Base-by-base conservation (phyloP, 2,113 vertebrate species). In the Psilopogon haemacephalus region DNA sequence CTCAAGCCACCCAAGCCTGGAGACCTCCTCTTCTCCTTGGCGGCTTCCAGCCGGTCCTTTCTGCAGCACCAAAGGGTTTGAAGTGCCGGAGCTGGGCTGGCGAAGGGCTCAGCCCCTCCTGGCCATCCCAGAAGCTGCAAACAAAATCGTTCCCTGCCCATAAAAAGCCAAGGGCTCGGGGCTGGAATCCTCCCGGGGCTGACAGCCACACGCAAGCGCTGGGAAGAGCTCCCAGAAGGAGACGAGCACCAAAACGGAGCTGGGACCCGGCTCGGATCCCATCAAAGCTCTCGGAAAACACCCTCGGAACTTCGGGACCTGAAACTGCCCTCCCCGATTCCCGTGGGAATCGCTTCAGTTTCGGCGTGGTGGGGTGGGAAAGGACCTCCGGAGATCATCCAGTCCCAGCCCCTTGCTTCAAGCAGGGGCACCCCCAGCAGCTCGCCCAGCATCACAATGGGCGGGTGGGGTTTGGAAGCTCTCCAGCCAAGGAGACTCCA, bases 111-210 rank as follows among this genome's bases (percentile, higher is more conserved):
- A 55, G 0, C 10, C 9, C 77, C 58, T 23, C 19, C 5, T 48
- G 91, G 76, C 91, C 86, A 93, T 86, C 86, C 89, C 76, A 76
- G 71, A 48, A 55, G 75, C 84, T 0, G 62, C 71, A 94, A 82
- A 87, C 78, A 42, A 42, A 77, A 65, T 86, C 19, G 79, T 80
- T 88, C 79, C 17, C 86, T 95, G 92, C 86, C 94, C 94, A 94
- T 92, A 95, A 95, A 94, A 94, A 95, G 94, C 60, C 69, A 95
- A 73, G 86, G 74, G 56, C 65, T 84, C 46, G 60, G 19, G 74
- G 19, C n/a, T 32, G 81, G 85, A 63, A 63, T 79, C 81, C 32
- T 62, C 71, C 38, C 56, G 5, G 30, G 6, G 55, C 68, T 58
- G 3, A 9, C 93, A 56, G 79, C 12, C 12, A 5, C 58, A 7